These are phyloP conservation scores for Alethe diademata DNA, from an alignment of 2,113 vertebrate genomes.

Conservation along the genomic window DNA sequence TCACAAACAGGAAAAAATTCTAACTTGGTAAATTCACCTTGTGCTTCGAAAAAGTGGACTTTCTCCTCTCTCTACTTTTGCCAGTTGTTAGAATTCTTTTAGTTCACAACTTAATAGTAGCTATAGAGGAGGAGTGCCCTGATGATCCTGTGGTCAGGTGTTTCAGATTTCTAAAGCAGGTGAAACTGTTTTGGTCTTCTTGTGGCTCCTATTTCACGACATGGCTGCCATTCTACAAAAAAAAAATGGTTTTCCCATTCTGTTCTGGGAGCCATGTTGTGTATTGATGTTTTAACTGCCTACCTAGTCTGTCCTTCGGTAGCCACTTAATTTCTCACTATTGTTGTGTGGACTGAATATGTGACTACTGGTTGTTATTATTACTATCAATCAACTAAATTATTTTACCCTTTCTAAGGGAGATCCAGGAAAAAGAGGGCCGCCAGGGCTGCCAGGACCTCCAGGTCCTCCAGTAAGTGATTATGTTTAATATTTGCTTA, in stretches of 20 bases:
- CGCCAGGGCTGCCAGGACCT: constrained; percentile 87
- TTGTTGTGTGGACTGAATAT: neutral
- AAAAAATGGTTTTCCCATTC: neutral
- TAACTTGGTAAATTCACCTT: neutral
- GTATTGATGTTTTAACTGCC: neutral
- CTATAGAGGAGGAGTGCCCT: neutral
- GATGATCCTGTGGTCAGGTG: neutral
- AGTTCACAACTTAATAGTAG: neutral
- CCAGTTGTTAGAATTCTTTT: neutral
- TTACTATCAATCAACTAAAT: neutral
- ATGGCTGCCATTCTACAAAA: neutral
- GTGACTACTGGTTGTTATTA: neutral
- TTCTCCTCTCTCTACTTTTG: neutral
- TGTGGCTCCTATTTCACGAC: neutral
- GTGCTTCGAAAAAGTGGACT: neutral
- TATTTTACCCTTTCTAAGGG: constrained; percentile 77
- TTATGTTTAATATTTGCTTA: neutral
- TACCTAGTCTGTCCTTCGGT: neutral
- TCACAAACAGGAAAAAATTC: neutral
- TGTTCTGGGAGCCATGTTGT: neutral
- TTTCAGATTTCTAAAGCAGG: neutral
- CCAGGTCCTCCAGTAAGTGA: constrained; percentile 86
- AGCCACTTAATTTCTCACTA: neutral
- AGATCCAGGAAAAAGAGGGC: constrained; percentile 88
- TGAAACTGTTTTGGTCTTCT: neutral